Base-by-base conservation (phyloP, 1,140 invertebrate genomes). In the Zaprionus taronus region DNA sequence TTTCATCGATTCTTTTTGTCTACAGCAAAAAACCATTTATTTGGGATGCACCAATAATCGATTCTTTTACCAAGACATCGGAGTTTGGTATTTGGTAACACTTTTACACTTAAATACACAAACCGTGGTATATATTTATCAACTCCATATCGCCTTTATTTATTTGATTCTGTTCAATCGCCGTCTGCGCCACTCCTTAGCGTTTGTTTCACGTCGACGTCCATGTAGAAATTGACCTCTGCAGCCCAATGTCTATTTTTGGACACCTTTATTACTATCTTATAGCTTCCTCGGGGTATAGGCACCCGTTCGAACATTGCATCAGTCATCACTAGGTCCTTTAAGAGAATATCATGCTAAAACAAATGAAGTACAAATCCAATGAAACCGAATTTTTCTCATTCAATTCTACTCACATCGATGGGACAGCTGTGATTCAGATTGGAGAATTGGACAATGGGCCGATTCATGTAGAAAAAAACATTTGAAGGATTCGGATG, bases 341-440 rank as follows among this genome's bases (percentile, higher is more conserved):
- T 79, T 1, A 79, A 4, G 5, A 79, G 66, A 1, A 78, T 0
- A 14, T 70, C 65, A 49, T 15, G 53, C 65, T 78, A 20, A 22
- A 26, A 15, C 0, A 4, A 1, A 77, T 1, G 0, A 17, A 14
- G 17, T 17, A 15, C 6, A 9, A 6, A 17, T 2, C n/a, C 1
- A 3, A 4, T 31, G 0, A 7, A 28, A 12, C 2, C 24, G 7
- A 5, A 1, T 20, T 49, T n/a, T 4, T 0, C n/a, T 38, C 9
- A 5, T 12, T 31, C 20, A 41, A 2, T 20, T 20, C 9, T 51
- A 72, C 77, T 79, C 28, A 79, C 77, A 9, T 44, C 57, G 1
- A 53, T 20, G 7, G 77, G 77, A 12, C 77, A 79, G 4, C 41
- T 67, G 24, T 79, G 63, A 31, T 79, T 79, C 7, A 57, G 6